Evolutionary conservation across 2,888 invertebrate species (phyloP).

Genomic region (Metallyticus violacea): DNA sequence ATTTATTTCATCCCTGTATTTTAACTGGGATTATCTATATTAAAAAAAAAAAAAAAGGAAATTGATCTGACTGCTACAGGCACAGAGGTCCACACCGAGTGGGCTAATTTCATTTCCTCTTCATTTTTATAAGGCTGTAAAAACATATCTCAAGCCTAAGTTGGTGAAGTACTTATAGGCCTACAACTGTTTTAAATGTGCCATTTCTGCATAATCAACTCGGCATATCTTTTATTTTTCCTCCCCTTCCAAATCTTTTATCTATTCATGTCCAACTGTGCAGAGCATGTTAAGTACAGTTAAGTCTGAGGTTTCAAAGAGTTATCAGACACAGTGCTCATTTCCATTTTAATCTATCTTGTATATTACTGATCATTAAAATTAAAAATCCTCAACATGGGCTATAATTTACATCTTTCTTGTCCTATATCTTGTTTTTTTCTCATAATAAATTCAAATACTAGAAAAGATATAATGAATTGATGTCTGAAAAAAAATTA

Average conservation of each 20-base stretch:
- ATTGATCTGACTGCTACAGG: constrained; percentile 31
- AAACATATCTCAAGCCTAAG: constrained; percentile 24
- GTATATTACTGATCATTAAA: no score
- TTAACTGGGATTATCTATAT: neutral
- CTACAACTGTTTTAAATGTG: constrained; percentile 14
- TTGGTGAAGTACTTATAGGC: constrained; percentile 16
- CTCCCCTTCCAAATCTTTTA: neutral
- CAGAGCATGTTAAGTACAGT: neutral
- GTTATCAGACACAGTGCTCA: no score
- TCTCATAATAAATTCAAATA: neutral
- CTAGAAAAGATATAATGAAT: constrained; percentile 3
- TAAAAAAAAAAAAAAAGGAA: neutral
- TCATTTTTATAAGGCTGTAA: constrained; percentile 18
- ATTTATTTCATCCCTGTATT: constrained; percentile 8
- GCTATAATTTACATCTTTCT: neutral
- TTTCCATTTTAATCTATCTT: neutral
- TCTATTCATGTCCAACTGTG: neutral
- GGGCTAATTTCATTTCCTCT: neutral
- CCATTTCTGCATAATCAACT: neutral
- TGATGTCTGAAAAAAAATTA: neutral
- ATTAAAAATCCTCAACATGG: neutral
- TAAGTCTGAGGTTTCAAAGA: neutral
- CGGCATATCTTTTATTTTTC: neutral
- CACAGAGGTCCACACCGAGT: constrained; percentile 33
- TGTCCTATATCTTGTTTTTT: neutral